A percentile compares a stretch with the other conserved stretches of the same genome.
Evolutionary conservation across 2,797 vertebrate species (phyloP).

Genomic region (Microctenopoma stevenorrisi): DNA sequence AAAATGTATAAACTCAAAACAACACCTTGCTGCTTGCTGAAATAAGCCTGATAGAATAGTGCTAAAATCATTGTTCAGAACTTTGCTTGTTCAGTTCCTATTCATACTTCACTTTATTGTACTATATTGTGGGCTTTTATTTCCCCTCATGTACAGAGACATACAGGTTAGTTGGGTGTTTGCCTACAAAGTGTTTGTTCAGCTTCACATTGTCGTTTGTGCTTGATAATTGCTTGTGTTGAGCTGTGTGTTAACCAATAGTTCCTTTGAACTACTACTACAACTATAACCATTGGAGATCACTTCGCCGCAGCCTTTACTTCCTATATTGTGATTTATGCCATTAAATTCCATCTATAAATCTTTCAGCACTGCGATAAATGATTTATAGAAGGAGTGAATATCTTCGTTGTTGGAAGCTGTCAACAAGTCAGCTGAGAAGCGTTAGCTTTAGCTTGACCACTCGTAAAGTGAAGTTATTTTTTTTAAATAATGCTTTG

Average conservation of each 20-base stretch:
- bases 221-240: too few relatives aligned
- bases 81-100: not conserved
- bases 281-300: too few relatives aligned
- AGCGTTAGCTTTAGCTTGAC: not conserved
- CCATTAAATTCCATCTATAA: too few relatives aligned
- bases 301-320: too few relatives aligned
- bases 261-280: too few relatives aligned
- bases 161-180: not conserved
- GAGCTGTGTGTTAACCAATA: too few relatives aligned
- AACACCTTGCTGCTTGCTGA: not conserved
- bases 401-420: not conserved
- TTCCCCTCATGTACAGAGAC: not conserved
- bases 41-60: not conserved
- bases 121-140: not conserved
- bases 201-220: too few relatives aligned
- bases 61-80: not conserved
- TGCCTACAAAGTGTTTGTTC: too few relatives aligned
- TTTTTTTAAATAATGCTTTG: not conserved
- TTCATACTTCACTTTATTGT: not conserved
- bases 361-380: too few relatives aligned
- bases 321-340: too few relatives aligned
- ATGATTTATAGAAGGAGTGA: not conserved
- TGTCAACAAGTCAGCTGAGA: conserved; percentile 9
- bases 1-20: too few relatives aligned
- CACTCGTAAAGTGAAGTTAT: not conserved